Percentiles rank a stretch among this genome's conserved stretches.
phyloP scores from a whole-genome alignment of 2,888 invertebrate species.

The Rhagonycha lutea region DNA sequence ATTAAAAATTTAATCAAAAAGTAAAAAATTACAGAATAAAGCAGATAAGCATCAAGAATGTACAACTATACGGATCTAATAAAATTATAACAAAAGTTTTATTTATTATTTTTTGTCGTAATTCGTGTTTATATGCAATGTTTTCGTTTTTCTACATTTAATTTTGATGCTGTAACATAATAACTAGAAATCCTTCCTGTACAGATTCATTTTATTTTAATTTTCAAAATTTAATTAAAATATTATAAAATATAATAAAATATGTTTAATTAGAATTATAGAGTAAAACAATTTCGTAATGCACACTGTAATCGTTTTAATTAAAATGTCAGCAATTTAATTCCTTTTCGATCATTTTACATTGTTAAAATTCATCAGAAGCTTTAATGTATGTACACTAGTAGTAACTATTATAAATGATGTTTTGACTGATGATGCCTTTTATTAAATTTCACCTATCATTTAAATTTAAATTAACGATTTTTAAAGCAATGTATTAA shows the following conservation, averaged over 20 bases:
- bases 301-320: not conserved
- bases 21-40: too few species aligned
- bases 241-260: not conserved
- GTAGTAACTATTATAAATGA: constrained; percentile 10
- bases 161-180: too few species aligned
- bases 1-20: too few species aligned
- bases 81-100: too few species aligned
- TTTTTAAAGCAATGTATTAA: not conserved
- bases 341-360: constrained; percentile 1
- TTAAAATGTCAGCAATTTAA: not conserved
- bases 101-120: too few species aligned
- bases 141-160: too few species aligned
- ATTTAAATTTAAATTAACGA: constrained; percentile 15
- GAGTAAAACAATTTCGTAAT: not conserved
- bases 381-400: not conserved
- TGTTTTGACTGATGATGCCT: constrained; percentile 9
- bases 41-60: too few species aligned
- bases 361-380: not conserved
- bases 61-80: too few species aligned
- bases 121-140: too few species aligned
- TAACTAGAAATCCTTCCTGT: too few species aligned
- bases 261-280: not conserved
- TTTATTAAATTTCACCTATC: constrained; percentile 5
- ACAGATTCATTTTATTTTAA: not conserved
- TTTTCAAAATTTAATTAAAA: not conserved